Percentiles rank a stretch among this genome's conserved stretches.
phyloP scores from a whole-genome alignment of 2,797 vertebrate species.

The Chloroceryle amazona region DNA sequence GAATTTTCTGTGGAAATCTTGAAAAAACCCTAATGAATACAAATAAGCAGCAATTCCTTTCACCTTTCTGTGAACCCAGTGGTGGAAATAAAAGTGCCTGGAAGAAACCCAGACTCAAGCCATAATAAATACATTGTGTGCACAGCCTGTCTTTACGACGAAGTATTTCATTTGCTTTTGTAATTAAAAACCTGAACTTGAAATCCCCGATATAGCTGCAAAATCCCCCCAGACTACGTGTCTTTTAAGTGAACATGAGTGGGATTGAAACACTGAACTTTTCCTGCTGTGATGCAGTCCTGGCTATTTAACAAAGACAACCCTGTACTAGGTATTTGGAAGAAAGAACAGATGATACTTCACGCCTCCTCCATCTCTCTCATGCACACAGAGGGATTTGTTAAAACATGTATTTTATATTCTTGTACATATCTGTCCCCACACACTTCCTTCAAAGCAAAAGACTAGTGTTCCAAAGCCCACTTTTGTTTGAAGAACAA shows the following conservation, averaged over 20 bases:
- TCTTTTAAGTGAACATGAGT: not conserved
- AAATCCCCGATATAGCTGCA: not conserved
- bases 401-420: not conserved
- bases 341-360: not conserved
- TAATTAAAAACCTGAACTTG: conserved; percentile 13
- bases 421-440: not conserved
- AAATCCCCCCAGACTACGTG: not conserved
- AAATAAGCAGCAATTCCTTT: not conserved
- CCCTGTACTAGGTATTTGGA: not conserved
- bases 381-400: not conserved
- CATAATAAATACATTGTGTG: not conserved
- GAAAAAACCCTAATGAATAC: not conserved
- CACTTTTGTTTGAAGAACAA: not conserved
- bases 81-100: not conserved
- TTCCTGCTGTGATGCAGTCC: not conserved
- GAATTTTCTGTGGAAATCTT: not conserved
- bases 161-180: not conserved
- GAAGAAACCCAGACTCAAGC: not conserved
- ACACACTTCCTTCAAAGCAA: not conserved
- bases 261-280: not conserved
- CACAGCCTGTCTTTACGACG: not conserved
- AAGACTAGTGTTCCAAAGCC: not conserved
- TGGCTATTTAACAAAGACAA: not conserved
- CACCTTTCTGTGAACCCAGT: not conserved
- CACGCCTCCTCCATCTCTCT: not conserved